These are phyloP conservation scores for Coelopa frigida DNA, from an alignment of 1,140 invertebrate genomes.

Conservation along the genomic window DNA sequence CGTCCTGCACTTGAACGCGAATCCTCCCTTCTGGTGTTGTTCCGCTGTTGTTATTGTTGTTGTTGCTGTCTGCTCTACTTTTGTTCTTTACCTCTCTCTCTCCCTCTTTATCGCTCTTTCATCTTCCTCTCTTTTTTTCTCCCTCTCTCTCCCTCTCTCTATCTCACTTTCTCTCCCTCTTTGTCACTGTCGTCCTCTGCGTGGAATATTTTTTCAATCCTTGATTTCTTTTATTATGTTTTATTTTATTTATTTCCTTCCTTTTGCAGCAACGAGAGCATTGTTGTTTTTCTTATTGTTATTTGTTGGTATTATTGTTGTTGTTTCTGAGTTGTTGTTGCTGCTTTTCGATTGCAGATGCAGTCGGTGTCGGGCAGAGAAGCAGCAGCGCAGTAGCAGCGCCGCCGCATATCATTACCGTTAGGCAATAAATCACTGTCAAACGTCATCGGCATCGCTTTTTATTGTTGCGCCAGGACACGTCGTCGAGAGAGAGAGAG, in stretches of 20 bases:
- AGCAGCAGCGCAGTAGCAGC: too few relatives aligned
- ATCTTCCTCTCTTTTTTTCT: not conserved
- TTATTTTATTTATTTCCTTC: too few relatives aligned
- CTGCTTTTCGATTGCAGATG: not conserved
- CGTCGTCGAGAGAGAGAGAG: not conserved
- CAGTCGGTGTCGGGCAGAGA: too few relatives aligned
- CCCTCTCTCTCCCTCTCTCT: not conserved
- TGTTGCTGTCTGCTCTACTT: too few relatives aligned
- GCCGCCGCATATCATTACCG: too few relatives aligned
- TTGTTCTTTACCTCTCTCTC: not conserved
- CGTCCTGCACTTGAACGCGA: too few relatives aligned
- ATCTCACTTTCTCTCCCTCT: not conserved
- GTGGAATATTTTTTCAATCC: too few relatives aligned
- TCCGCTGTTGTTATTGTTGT: too few relatives aligned
- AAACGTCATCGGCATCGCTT: slow-evolving; percentile 40
- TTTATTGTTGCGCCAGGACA: slow-evolving; percentile 10
- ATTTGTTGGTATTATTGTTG: not conserved
- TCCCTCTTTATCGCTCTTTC: not conserved
- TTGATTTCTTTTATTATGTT: too few relatives aligned
- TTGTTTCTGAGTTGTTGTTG: not conserved
- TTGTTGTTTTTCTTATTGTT: too few relatives aligned
- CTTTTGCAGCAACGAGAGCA: too few relatives aligned
- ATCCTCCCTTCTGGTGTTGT: too few relatives aligned
- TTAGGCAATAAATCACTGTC: slow-evolving; percentile 44
- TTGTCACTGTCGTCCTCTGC: not conserved